These are phyloP conservation scores for Xyliphius kryptos DNA, from an alignment of 2,113 vertebrate species.

Conservation along the genomic window DNA sequence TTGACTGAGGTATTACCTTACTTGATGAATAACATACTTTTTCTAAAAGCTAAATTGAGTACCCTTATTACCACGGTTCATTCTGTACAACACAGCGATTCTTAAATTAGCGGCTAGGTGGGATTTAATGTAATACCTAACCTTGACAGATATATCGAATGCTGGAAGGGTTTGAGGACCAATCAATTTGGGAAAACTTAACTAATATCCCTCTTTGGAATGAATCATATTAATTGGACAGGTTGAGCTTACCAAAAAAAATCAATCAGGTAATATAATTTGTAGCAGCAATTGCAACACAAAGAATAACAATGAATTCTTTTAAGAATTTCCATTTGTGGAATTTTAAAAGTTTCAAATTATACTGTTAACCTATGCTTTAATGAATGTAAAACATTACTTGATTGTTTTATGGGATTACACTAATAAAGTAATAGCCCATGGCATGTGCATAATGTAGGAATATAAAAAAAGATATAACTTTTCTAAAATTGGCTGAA, in stretches of 20 bases:
- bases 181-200: conserved; percentile 61
- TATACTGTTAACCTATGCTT: no score
- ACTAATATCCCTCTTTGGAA: conserved; percentile 62
- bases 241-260: conserved; percentile 68
- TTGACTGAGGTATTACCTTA: conserved; percentile 30
- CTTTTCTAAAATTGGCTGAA: not conserved
- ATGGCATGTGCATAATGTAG: no score
- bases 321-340: no score
- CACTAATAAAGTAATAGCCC: no score
- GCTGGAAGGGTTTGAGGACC: conserved; percentile 69
- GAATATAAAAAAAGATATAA: not conserved
- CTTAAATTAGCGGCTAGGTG: conserved; percentile 59
- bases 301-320: not conserved
- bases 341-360: no score
- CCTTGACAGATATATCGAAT: conserved; percentile 81
- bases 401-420: no score
- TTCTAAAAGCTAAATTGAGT: conserved; percentile 19
- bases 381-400: no score
- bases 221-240: conserved; percentile 71
- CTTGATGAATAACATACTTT: conserved; percentile 36
- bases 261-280: conserved; percentile 25
- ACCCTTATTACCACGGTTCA: conserved; percentile 37
- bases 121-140: conserved; percentile 83
- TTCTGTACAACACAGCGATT: conserved; percentile 55
- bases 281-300: not conserved